Evolutionary conservation across 2,113 vertebrate genomes (phyloP), one percentile per base, ranked within the genome.

Genomic region (Xiphias gladius): DNA sequence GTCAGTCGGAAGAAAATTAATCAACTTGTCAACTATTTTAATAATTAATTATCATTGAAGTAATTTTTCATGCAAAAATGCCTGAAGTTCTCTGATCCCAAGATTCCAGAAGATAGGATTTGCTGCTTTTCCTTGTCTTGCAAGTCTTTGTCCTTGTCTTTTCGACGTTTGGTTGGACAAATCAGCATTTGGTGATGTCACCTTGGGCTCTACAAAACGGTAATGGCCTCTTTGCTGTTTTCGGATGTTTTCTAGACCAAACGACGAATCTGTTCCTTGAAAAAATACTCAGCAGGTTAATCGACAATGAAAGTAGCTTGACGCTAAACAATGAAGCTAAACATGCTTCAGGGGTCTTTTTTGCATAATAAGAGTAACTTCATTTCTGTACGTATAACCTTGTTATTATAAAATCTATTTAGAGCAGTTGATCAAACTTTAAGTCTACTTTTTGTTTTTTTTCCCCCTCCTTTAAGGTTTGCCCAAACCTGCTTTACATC

Each of bases 401-500:
- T 43, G 48, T 75, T 55, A 63, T 26, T 74, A 58, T 62, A 41
- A 59, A 79, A 46, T 17, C 41, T 75, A 80, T 83, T 84, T 66
- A 61, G 11, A 46, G 59, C 48, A 68, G 57, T 73, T 84, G 19
- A 73, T 88, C 75, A 84, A 80, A 62, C 54, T 37, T 62, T 22
- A 28, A 73, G 17, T 39, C 37, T 24, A 10, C 39, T 55, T 70
- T 30, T 46, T 79, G 6, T 65, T 69, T 48, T 43, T 74, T 70
- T 77, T 77, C 16, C 26, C 79, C 69, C 58, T 74, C 22, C 6
- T 69, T 37, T 73, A 32, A 80, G 52, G 2, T 79, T 84, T 71
- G 66, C 80, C 81, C 83, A 83, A 78, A 58, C 46, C 58, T 71
- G 41, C 81, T 79, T 68, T 66, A 76, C 63, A 7, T 74, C 77